phyloP scores from a whole-genome alignment of 2,113 vertebrate genomes.

The Istiophorus platypterus region DNA sequence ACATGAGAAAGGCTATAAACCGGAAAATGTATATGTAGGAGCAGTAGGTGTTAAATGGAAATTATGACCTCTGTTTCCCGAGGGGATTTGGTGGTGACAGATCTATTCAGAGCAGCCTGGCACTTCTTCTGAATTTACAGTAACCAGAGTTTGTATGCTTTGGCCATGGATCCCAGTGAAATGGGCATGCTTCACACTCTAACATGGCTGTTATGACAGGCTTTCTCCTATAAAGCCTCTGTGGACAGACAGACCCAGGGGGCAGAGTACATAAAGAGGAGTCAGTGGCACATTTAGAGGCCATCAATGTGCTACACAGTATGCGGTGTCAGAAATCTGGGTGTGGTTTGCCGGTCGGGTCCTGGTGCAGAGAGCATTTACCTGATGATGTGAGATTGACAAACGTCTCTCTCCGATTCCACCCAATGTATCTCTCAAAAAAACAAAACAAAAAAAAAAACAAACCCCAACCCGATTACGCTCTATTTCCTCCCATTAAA shows the following conservation, averaged over 20 bases:
- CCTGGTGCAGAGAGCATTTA: neutral
- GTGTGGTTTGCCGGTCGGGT: conserved; percentile 23
- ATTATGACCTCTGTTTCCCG: conserved; percentile 53
- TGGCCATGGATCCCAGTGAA: conserved; percentile 59
- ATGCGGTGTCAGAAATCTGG: conserved; percentile 44
- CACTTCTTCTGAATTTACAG: conserved; percentile 58
- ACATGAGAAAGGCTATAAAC: conserved; percentile 12
- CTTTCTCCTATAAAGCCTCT: conserved; percentile 55
- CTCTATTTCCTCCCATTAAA: conserved; percentile 71
- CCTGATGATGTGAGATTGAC: conserved; percentile 53
- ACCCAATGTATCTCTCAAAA: conserved; percentile 31
- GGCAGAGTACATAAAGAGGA: conserved; percentile 66
- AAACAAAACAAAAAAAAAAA: too few relatives aligned
- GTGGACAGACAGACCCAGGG: conserved; percentile 65
- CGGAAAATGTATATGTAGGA: conserved; percentile 30
- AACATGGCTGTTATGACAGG: conserved; percentile 68
- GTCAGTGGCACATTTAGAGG: conserved; percentile 37
- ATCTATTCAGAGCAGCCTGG: conserved; percentile 54
- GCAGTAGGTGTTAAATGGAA: conserved; percentile 63
- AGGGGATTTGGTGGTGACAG: conserved; percentile 47
- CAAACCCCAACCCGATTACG: too few relatives aligned
- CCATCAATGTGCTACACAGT: conserved; percentile 35
- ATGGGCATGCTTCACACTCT: conserved; percentile 46
- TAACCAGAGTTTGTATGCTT: conserved; percentile 68
- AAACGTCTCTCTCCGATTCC: conserved; percentile 28